Evolutionary conservation across 2,797 vertebrate species (phyloP).

Genomic region (Acanthis flammea): DNA sequence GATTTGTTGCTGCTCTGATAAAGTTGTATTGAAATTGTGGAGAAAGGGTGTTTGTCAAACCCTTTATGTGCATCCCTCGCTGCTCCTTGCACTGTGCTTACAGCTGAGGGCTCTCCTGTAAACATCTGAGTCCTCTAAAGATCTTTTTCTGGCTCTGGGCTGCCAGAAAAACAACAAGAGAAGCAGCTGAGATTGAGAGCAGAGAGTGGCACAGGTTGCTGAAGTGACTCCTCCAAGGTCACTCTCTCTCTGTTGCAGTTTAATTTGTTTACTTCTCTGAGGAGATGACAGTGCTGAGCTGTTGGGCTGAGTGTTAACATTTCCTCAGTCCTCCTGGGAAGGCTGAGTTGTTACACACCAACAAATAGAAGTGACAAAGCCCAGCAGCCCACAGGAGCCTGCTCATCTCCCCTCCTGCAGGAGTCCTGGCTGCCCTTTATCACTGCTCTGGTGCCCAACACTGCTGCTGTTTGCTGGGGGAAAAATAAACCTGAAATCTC

Average conservation of each 20-base stretch:
- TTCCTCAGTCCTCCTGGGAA: neutral
- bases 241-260: neutral
- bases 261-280: constrained; percentile 52
- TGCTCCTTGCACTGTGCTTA: neutral
- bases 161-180: neutral
- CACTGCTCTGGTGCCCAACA: neutral
- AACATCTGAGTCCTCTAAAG: accelerated
- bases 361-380: constrained; percentile 12
- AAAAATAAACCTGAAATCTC: neutral
- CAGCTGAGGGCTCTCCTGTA: accelerated
- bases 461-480: neutral
- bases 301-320: neutral
- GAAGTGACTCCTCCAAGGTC: constrained; percentile 6
- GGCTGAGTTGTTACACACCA: neutral
- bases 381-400: neutral
- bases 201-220: neutral
- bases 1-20: neutral
- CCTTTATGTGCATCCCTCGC: neutral
- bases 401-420: neutral
- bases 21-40: neutral
- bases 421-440: neutral
- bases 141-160: neutral
- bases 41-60: neutral
- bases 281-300: neutral
- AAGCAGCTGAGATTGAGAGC: neutral